Evolutionary conservation across 2,888 invertebrate species (phyloP).

Genomic region (Mythimna ferrago): DNA sequence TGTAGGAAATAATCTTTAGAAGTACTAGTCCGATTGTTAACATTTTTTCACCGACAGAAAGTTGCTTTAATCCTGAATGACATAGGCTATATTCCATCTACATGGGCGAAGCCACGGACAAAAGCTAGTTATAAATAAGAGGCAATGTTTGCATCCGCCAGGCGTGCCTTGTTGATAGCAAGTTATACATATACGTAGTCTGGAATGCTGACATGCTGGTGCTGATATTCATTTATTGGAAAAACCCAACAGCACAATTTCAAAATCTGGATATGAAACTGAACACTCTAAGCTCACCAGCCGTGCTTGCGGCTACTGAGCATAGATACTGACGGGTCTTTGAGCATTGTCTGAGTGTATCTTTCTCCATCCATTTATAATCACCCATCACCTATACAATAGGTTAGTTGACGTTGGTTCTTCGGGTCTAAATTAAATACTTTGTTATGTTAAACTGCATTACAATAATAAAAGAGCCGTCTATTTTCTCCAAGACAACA

Average conservation of each 20-base stretch:
- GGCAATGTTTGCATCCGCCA: too few relatives aligned
- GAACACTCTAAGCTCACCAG: background rate
- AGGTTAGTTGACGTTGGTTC: conserved; percentile 8
- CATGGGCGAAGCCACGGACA: too few relatives aligned
- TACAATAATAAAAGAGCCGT: conserved; percentile 52
- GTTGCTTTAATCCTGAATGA: too few relatives aligned
- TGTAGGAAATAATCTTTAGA: too few relatives aligned
- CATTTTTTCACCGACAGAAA: too few relatives aligned
- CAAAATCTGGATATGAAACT: background rate
- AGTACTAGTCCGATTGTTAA: too few relatives aligned
- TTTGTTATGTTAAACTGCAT: conserved; percentile 59
- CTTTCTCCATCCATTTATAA: background rate
- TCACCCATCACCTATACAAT: conserved; percentile 2
- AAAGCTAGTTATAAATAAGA: too few relatives aligned
- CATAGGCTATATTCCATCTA: too few relatives aligned
- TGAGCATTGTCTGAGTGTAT: conserved; percentile 4
- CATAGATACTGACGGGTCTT: too few relatives aligned
- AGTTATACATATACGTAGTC: too few relatives aligned
- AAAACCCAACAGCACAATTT: background rate
- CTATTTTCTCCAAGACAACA: conserved; percentile 29
- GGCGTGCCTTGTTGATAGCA: too few relatives aligned
- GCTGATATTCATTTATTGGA: background rate
- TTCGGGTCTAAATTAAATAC: background rate
- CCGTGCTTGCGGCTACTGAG: background rate
- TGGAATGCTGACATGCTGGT: background rate